phyloP scores from a whole-genome alignment of 2,113 vertebrate species.

The Podarcis cretensis region DNA sequence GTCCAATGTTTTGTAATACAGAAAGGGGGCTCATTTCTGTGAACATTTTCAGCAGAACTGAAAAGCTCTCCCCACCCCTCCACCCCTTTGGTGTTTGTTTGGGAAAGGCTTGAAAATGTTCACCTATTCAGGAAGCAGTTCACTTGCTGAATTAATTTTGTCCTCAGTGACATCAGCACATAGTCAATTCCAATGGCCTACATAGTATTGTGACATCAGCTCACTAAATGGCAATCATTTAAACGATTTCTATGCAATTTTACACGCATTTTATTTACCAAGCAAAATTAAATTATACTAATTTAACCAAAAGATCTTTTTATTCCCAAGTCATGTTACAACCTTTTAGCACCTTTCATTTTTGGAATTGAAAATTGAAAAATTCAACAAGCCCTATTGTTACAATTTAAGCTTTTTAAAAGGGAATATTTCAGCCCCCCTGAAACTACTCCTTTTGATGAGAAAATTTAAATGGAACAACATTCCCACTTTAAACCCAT shows the following conservation, averaged over 20 bases:
- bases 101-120: background rate
- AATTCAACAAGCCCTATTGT: too few species aligned
- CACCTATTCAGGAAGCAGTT: background rate
- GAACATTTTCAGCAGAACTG: background rate
- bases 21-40: background rate
- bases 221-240: background rate
- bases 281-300: too few species aligned
- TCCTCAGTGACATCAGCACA: background rate
- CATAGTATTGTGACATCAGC: background rate
- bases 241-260: too few species aligned
- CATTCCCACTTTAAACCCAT: background rate
- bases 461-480: background rate
- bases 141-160: background rate
- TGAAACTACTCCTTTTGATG: background rate
- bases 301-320: too few species aligned
- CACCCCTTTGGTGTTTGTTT: background rate
- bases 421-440: background rate
- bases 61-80: too few species aligned
- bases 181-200: background rate
- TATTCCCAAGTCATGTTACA: too few species aligned
- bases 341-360: too few species aligned
- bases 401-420: background rate
- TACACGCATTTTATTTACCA: too few species aligned
- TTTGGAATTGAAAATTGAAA: too few species aligned
- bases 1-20: background rate